Base-by-base conservation (phyloP, 2,888 invertebrate species). In the Phengaris alcon region DNA sequence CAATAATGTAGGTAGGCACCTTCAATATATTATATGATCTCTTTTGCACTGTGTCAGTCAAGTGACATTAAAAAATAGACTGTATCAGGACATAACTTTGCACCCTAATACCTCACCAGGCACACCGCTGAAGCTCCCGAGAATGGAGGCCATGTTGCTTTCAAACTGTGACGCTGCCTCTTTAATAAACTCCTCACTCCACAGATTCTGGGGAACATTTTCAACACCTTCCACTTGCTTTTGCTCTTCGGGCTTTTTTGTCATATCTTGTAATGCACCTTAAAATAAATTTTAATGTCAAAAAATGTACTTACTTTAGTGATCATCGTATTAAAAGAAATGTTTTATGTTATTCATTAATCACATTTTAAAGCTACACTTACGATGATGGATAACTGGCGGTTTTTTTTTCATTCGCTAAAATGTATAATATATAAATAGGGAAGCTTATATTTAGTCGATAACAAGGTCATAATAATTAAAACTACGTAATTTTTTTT, bases 151-250 rank as follows among this genome's bases (percentile, higher is more conserved):
- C 89, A 95, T 94, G 79, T 96, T 96, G 81, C 94, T 95, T 82
- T 97, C 96, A 82, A 97, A 96, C 81, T 96, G 95, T 22, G 94
- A 93, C 0, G 96, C 95, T 0, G 96, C 95, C 84, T 96, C 95
- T 80, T 95, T 95, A 4, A 97, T 94, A 82, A 96, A 96, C 83
- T 97, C 96, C 76, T 96, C 95, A 1, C 95, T 95, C 96, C 96
- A 97, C 80, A 95, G 90, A 81, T 95, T 95, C 73, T 92, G 91
- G 0, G 88, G 84, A 0, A 85, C 79, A 72, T 54, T 72, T 6
- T 35, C 52, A 35, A 12, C 72, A 8, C 87, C 89, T 0, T 79
- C 80, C 0, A 80, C 84, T 0, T 78, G 79, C 35, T 76, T 80
- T 73, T 73, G 82, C 73, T 78, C 78, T 22, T 81, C 79, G 0